These are phyloP conservation scores for Rhagoletis pomonella DNA, from an alignment of 1,140 invertebrate genomes.

Conservation along the genomic window DNA sequence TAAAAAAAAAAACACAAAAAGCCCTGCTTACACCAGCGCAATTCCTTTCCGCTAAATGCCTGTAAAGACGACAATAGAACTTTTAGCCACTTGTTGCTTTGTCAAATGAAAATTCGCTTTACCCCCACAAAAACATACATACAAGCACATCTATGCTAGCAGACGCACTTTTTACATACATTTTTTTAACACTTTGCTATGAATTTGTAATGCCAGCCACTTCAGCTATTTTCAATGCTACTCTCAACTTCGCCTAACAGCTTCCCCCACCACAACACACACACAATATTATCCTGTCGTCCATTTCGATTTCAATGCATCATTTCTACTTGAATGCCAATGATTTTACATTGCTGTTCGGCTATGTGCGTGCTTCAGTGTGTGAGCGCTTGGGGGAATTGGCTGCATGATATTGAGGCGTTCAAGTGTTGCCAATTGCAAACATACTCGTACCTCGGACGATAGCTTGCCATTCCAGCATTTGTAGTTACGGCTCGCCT, in stretches of 20 bases:
- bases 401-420: conserved; percentile 42
- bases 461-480: background rate
- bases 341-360: conserved; percentile 1
- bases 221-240: background rate
- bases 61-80: background rate
- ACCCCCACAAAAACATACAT: background rate
- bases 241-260: background rate
- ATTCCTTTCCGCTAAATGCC: conserved; percentile 2
- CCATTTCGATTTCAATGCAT: conserved; percentile 34
- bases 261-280: background rate
- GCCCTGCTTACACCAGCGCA: background rate
- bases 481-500: background rate
- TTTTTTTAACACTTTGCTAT: background rate
- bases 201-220: conserved; percentile 42
- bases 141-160: background rate
- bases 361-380: background rate
- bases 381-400: background rate
- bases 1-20: background rate
- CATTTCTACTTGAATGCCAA: conserved; percentile 27
- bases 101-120: background rate
- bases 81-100: conserved; percentile 44
- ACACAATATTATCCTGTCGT: conserved; percentile 19
- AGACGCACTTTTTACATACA: background rate
- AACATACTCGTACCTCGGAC: background rate
- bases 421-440: conserved; percentile 55